These are phyloP conservation scores for Pipistrellus pygmaeus DNA, from an alignment of 2,797 vertebrate species.

Conservation along the genomic window DNA sequence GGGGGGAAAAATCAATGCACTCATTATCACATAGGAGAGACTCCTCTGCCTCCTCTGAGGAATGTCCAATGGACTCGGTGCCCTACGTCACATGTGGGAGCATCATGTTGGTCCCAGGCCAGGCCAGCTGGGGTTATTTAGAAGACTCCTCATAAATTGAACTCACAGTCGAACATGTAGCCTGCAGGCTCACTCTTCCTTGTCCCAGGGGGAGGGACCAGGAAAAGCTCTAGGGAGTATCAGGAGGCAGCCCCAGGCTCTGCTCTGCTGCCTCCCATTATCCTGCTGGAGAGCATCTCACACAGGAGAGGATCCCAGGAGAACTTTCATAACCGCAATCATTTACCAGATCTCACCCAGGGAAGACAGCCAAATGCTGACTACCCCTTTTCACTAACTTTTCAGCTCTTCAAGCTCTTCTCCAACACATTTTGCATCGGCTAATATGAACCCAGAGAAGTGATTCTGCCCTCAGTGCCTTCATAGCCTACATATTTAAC, in stretches of 20 bases:
- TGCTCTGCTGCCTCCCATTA: neutral
- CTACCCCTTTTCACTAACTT: neutral
- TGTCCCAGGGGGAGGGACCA: fast-evolving
- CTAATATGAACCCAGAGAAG: neutral
- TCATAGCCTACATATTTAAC: neutral
- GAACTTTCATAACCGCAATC: neutral
- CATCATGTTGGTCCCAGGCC: neutral
- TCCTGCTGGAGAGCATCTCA: neutral
- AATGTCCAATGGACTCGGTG: fast-evolving
- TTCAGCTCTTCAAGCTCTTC: neutral
- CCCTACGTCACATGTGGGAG: fast-evolving
- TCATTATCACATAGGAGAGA: neutral
- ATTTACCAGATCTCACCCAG: neutral
- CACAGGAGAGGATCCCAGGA: neutral
- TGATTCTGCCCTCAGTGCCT: neutral
- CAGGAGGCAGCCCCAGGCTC: neutral
- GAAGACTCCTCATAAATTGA: neutral
- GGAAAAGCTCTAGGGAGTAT: neutral
- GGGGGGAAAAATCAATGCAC: neutral
- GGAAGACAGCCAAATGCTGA: neutral
- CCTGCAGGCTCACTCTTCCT: neutral
- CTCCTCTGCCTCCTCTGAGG: neutral
- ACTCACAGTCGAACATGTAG: neutral
- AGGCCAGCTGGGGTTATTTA: neutral
- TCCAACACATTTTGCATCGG: neutral